Conservation (phyloP, 2,113 vertebrate species). For the Erinaceus europaeus region DNA sequence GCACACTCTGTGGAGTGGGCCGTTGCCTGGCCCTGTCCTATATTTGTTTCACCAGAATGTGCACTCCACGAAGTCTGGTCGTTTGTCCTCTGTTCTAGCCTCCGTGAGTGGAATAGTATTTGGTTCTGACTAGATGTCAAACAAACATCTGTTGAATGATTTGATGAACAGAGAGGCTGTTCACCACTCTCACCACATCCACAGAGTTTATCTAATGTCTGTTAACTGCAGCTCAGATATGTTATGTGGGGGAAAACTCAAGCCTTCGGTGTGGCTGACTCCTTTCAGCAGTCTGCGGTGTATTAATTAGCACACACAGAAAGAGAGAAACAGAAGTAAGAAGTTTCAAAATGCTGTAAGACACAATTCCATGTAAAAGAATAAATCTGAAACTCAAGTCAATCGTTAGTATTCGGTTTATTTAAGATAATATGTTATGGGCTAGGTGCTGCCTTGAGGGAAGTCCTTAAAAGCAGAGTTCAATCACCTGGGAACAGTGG, state of each 20-base stretch:
- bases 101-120: neutral
- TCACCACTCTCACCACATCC: neutral
- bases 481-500: neutral
- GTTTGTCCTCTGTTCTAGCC: neutral
- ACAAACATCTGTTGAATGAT: neutral
- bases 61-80: neutral
- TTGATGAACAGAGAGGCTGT: neutral
- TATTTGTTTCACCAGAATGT: neutral
- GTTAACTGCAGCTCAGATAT: neutral
- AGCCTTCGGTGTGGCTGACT: neutral
- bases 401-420: neutral
- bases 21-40: too few species aligned
- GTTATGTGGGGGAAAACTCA: too few species aligned
- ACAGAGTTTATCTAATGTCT: neutral
- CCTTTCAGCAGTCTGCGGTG: neutral
- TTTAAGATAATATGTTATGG: conserved; percentile 16
- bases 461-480: conserved; percentile 39
- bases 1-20: too few species aligned
- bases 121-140: neutral
- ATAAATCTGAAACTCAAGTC: neutral
- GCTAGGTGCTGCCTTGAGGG: neutral
- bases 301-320: neutral
- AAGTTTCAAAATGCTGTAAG: neutral
- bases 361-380: neutral
- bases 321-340: neutral